Evolutionary conservation across 2,888 invertebrate genomes (phyloP).

Genomic region (Drosophila eohydei): DNA sequence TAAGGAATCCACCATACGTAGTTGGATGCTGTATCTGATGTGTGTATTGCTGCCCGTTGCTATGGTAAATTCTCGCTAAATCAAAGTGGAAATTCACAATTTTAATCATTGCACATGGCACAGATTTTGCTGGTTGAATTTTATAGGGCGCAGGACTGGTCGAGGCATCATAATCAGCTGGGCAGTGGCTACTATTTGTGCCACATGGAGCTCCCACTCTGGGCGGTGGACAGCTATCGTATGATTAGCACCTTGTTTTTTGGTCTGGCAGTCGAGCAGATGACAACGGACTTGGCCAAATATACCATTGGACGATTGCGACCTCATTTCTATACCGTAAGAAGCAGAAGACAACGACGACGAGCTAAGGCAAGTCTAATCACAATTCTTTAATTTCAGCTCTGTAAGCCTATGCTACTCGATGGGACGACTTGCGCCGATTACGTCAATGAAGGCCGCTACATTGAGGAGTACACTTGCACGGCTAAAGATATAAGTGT

Average conservation of each 20-base stretch:
- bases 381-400: slow-evolving; percentile 82
- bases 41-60: slow-evolving; percentile 90
- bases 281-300: slow-evolving; percentile 96
- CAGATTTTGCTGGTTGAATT: slow-evolving; percentile 91
- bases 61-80: slow-evolving; percentile 87
- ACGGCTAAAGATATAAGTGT: slow-evolving; percentile 82
- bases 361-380: not conserved
- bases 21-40: slow-evolving; percentile 90
- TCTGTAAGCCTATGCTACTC: slow-evolving; percentile 91
- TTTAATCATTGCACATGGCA: not conserved
- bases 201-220: slow-evolving; percentile 87
- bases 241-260: slow-evolving; percentile 93
- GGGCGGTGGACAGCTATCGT: slow-evolving; percentile 90
- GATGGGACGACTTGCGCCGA: slow-evolving; percentile 86
- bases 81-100: too few species aligned
- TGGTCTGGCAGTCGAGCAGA: slow-evolving; percentile 93
- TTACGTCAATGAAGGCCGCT: slow-evolving; percentile 87
- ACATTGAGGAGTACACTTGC: slow-evolving; percentile 91
- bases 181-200: slow-evolving; percentile 87
- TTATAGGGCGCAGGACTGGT: slow-evolving; percentile 81
- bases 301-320: slow-evolving; percentile 96
- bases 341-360: slow-evolving; percentile 51
- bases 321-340: slow-evolving; percentile 95
- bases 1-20: slow-evolving; percentile 92
- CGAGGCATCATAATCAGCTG: slow-evolving; percentile 30